Base-by-base conservation (phyloP, 2,113 vertebrate species). In the Lepus europaeus region DNA sequence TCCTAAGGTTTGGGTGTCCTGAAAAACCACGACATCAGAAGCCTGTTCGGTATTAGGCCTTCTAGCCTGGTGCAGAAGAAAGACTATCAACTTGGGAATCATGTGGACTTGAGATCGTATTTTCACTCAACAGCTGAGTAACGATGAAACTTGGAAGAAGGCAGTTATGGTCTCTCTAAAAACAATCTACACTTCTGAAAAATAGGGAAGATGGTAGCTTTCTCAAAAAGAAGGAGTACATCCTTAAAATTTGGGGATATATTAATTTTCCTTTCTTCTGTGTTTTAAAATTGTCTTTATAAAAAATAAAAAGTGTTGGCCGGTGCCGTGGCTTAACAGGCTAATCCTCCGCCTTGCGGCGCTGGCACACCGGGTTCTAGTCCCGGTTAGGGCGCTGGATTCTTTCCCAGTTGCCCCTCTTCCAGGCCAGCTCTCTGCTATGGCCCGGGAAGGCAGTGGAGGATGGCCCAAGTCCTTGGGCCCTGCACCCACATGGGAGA, bases 221-320 rank as follows among this genome's bases (percentile, higher is more conserved):
- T 33, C 74, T 86, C 17, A 11, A 53, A 56, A 45, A 25, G 64
- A 33, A 13, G 29, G 17, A 59, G 31, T 74, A 61, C 66, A 56
- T 19, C 68, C 17, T 36, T 19, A 90, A 56, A 9, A 33, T 39
- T 69, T 68, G 5, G 73, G 88, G 49, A 90, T 39, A 33, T 64
- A 51, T 68, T 29, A 78, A 70, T 70, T 78, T 22, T 56, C 77
- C 92, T 80, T 53, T 76, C 63, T 68, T 70, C 27, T 17, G 14
- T 74, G 29, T 64, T 27, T 36, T 19, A 66, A 91, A 89, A 53
- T 87, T 90, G 23, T 74, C 63, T 90, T 87, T 87, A 33, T 92
- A 82, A 49, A 84, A 93, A 96, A 83, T 83, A 39, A 89, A 92
- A 89, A 39, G 31, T 79, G n/a, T 14, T 16, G 33, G 33, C 33